Evolutionary conservation across 1,140 invertebrate genomes (phyloP).

Genomic region (Cydia amplana): DNA sequence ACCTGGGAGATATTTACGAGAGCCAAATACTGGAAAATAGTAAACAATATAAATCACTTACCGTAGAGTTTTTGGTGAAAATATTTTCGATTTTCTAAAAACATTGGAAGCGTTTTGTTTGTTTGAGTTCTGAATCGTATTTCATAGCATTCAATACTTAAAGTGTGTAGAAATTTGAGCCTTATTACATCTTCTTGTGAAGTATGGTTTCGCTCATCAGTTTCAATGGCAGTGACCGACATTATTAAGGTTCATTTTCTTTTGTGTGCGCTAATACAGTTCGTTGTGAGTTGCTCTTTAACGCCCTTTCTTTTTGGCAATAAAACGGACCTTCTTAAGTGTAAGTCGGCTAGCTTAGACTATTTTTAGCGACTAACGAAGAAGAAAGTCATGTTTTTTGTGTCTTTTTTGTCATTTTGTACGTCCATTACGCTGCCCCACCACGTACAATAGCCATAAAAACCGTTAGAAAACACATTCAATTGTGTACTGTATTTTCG

Average conservation of each 20-base stretch:
- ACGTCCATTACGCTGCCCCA: neutral
- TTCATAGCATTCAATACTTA: neutral
- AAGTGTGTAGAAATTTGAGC: neutral
- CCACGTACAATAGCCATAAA: neutral
- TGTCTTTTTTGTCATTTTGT: neutral
- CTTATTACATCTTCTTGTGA: neutral
- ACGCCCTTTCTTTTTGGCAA: neutral
- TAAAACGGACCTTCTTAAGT: constrained; percentile 1
- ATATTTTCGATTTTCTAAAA: constrained; percentile 12
- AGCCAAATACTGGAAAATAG: constrained; percentile 26
- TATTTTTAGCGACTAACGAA: neutral
- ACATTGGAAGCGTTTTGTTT: constrained; percentile 4
- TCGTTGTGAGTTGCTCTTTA: neutral
- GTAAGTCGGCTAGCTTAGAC: neutral
- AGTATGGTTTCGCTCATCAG: neutral
- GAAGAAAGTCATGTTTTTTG: neutral
- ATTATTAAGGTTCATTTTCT: neutral
- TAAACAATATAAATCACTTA: constrained; percentile 31
- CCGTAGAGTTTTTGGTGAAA: constrained; percentile 1
- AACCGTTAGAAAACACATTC: too few species aligned
- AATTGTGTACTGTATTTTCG: too few species aligned
- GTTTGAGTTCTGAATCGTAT: neutral
- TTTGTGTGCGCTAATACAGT: neutral
- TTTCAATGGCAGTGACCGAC: neutral
- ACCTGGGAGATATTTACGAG: constrained; percentile 10